Conservation (phyloP, 2,888 invertebrate genomes). For the Rosalia funebris region DNA sequence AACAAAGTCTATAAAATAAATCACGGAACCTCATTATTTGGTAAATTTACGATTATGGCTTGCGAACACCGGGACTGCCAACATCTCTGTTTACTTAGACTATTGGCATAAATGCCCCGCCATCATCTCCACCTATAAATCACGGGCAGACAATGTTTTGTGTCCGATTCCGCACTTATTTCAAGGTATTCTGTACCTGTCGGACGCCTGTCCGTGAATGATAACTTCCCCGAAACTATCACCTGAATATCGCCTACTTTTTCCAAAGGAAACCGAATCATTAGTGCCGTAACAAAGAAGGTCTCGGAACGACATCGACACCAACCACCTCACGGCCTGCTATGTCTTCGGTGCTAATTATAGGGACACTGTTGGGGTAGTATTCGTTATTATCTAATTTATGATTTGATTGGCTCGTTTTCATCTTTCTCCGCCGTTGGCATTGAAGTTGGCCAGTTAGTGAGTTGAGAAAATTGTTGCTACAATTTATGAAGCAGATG, state of each 20-base stretch:
- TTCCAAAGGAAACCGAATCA: constrained; percentile 31
- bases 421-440: constrained; percentile 17
- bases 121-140: constrained; percentile 40
- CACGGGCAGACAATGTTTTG: constrained; percentile 41
- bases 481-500: constrained; percentile 26
- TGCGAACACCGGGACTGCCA: constrained; percentile 34
- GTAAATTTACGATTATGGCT: constrained; percentile 41
- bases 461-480: constrained; percentile 10
- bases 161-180: constrained; percentile 46
- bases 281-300: constrained; percentile 14
- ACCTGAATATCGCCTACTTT: constrained; percentile 46
- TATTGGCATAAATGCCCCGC: constrained; percentile 40
- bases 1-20: background rate
- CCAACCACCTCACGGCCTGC: constrained; percentile 30
- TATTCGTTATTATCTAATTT: constrained; percentile 37
- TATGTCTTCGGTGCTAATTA: constrained; percentile 35
- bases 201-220: constrained; percentile 43
- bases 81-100: constrained; percentile 41
- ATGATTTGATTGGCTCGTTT: constrained; percentile 35
- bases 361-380: constrained; percentile 28
- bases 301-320: background rate
- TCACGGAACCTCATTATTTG: constrained; percentile 35
- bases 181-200: constrained; percentile 42
- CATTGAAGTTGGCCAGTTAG: constrained; percentile 12
- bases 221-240: constrained; percentile 48